Evolutionary conservation across 2,888 invertebrate genomes (phyloP), one percentile per base, ranked within the genome.

Genomic region (Sphaerophoria taeniata): DNA sequence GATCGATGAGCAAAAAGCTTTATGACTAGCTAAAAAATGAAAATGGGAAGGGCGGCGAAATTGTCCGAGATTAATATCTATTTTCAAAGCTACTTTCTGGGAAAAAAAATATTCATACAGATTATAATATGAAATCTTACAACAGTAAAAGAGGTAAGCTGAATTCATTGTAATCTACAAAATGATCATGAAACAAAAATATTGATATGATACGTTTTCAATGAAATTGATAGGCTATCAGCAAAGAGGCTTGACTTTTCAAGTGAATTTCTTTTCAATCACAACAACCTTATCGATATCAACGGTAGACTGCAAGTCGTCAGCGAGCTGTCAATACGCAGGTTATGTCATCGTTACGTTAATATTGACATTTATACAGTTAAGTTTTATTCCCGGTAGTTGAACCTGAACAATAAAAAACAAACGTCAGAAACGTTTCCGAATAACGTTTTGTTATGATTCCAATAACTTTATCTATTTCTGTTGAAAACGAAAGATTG

Each of bases 261-360:
- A 12, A 12, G 11, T 43, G 39, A 60, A 60, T 36, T 7, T n/a
- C n/a, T 1, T 0, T 11, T 58, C 6, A 16, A 60, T n/a, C n/a
- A 2, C 39, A 60, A 39, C 58, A 58, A 58, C 39, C 60, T 60
- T 60, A 60, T 60, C 60, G 12, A 60, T 9, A 43, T 60, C 60
- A 12, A 60, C 12, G 12, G 11, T 12, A 60, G 60, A 60, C 60
- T 24, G 60, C 12, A 36, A 34, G 16, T 55, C 55, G 34, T 39
- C 39, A 12, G 7, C 36, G 36, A 36, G 9, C 11, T 43, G 2
- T 7, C 7, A 7, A 3, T 2, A 6, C 39, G 9, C 58, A 60
- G 61, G 4, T 61, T 39, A 43, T 11, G 5, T 49, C 16, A 65
- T 16, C 4, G 47, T 47, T 61, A 61, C 61, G 33, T 33, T 7